Conservation (phyloP, 30 jellyfish, hydroid and myxozoan species). For the Euphysa ruthae region DNA sequence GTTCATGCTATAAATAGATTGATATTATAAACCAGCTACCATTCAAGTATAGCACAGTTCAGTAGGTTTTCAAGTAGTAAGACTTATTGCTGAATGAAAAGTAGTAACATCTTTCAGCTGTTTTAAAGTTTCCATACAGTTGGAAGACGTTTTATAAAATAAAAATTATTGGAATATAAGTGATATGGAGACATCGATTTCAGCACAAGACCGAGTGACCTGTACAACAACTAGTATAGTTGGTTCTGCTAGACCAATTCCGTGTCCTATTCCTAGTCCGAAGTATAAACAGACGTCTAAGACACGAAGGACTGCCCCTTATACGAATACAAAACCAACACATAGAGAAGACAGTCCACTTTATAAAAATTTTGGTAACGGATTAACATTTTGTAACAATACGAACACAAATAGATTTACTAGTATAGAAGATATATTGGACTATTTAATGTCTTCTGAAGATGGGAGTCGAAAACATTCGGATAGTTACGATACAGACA, state of each 20-base stretch:
- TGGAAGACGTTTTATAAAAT: too few relatives aligned
- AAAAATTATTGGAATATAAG: too few relatives aligned
- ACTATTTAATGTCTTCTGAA: neutral
- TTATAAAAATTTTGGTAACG: constrained; percentile 51
- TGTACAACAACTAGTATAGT: constrained; percentile 29
- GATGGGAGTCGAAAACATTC: too few relatives aligned
- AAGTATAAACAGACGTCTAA: too few relatives aligned
- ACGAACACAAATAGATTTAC: constrained; percentile 26
- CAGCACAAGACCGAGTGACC: constrained; percentile 3
- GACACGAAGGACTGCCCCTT: neutral
- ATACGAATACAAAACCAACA: neutral
- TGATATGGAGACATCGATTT: too few relatives aligned
- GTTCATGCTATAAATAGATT: too few relatives aligned
- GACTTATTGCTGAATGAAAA: too few relatives aligned
- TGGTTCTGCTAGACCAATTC: constrained; percentile 18
- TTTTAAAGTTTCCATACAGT: too few relatives aligned
- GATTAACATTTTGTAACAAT: constrained; percentile 37
- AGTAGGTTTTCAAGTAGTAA: too few relatives aligned
- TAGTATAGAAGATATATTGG: constrained; percentile 24
- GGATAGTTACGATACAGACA: neutral
- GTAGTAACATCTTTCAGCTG: too few relatives aligned
- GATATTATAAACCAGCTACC: too few relatives aligned
- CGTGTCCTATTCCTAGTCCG: constrained; percentile 28
- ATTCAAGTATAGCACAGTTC: too few relatives aligned
- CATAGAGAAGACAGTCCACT: constrained; percentile 15